A percentile compares a stretch with the other conserved stretches of the same genome.
Evolutionary conservation across 2,888 invertebrate genomes (phyloP).

Genomic region (Trichopoda pennipes): DNA sequence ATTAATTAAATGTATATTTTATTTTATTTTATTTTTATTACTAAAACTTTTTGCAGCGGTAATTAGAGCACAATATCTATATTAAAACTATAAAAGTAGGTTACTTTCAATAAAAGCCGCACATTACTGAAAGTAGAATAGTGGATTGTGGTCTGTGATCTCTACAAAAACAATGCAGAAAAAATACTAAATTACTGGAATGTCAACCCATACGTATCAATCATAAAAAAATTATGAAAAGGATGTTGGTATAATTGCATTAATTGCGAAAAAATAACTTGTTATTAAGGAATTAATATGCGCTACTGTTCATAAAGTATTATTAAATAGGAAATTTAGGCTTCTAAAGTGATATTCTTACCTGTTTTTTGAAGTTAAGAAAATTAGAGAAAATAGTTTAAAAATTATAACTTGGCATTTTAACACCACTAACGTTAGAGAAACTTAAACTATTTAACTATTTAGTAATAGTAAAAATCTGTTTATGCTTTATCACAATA

Average conservation of each 20-base stretch:
- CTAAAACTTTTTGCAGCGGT: slow-evolving; percentile 25
- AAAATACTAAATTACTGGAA: not conserved
- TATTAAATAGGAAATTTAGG: no score
- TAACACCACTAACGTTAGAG: no score
- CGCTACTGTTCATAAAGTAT: no score
- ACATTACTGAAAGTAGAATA: slow-evolving; percentile 18
- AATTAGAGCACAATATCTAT: slow-evolving; percentile 40
- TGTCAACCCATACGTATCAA: slow-evolving; percentile 53
- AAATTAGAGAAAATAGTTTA: no score
- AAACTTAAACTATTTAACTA: no score
- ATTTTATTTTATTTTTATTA: slow-evolving; percentile 28
- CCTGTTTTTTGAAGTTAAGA: no score
- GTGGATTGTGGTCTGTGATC: slow-evolving; percentile 4
- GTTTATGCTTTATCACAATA: no score
- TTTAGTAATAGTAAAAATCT: no score
- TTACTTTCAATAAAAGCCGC: slow-evolving; percentile 44
- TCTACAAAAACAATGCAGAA: not conserved
- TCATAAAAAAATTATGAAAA: slow-evolving; percentile 1
- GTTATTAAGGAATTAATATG: no score
- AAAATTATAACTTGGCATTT: no score
- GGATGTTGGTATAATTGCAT: not conserved
- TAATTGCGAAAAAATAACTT: not conserved
- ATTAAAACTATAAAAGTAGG: slow-evolving; percentile 35
- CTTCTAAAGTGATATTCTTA: no score
- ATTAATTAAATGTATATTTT: slow-evolving; percentile 67